Base-by-base conservation (phyloP, 2,113 vertebrate species). In the Pagrus major region DNA sequence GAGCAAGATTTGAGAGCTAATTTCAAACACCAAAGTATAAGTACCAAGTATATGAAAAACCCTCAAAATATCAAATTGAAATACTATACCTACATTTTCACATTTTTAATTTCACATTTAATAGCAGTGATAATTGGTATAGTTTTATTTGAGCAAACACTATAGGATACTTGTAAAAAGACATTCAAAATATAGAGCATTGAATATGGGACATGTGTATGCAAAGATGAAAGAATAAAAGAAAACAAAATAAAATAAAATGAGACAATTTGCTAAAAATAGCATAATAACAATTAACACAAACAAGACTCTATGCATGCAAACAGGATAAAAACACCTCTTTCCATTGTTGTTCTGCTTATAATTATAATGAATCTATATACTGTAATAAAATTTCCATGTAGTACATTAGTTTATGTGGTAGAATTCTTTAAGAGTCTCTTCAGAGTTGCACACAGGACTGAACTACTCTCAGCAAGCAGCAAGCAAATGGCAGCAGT, bases 401-500 rank as follows among this genome's bases (percentile, higher is more conserved):
- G n/a, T 52, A 25, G 64, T 37, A 27, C 41, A 37, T 56, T 27
- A 33, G 33, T 44, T 63, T 29, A 15, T 56, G 47, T 73, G 58
- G 39, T 58, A 10, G 18, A 47, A 73, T 75, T 31, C 31, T 52
- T 52, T 55, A 64, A 23, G 25, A 60, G 61, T 56, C 42, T 61
- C 21, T 67, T 12, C 44, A 52, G 81, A 77, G 74, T 75, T 80
- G 83, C 65, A 86, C 86, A 69, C 71, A 67, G 74, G 88, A 78
- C 84, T 39, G 70, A 72, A 76, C 80, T 80, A 9, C 64, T 58
- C 85, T 76, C 73, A 79, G 88, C 41, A 25, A 86, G 78, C 60
- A 83, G 76, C 72, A 16, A 55, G 78, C 78, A 84, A 86, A 88
- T 86, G 63, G 86, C 85, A 64, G 77, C 64, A 83, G 85, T 70